Evolutionary conservation across 1,140 invertebrate genomes (phyloP), one percentile per base, ranked within the genome.

Genomic region (Gyrodactylus bullatarudis): DNA sequence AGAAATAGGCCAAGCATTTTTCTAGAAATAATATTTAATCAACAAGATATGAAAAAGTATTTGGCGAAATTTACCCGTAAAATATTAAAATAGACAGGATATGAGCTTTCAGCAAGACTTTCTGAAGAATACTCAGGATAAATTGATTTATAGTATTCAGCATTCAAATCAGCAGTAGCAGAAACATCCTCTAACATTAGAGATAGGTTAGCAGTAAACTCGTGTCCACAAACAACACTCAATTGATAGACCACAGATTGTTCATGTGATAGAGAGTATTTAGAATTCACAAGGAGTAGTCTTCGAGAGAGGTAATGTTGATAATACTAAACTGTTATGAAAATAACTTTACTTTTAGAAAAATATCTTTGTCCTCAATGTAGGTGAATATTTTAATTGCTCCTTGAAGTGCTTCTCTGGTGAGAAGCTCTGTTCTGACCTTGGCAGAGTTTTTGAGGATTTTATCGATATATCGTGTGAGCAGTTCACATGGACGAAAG

Each of bases 361-460:
- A 71, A 71, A 23, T 24, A 71, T 71, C 70, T 26, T 71, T 71
- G 20, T 71, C 70, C 24, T 71, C 70, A 2, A 71, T 71, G 24
- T 71, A 26, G 20, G 21, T 71, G 70, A 71, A 71, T 2, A 71
- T 21, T 1, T 23, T 71, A 20, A 71, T 71, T 20, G 24, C 21
- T 20, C 24, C 24, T 1, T 8, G 21, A n/a, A 71, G 21, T 1
- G 70, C 8, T 25, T 24, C 24, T 71, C 24, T 20, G 20, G 24
- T 23, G 21, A 23, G 21, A 2, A 23, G 23, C 20, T 71, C 70
- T 2, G 21, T 71, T 25, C 20, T 8, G 23, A 23, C 20, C n/a
- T 26, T 71, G 1, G 70, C 70, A 23, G 21, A 20, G 1, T 71
- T 71, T 20, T 24, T 21, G 1, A 71, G 23, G 8, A 71, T 23